A percentile compares a stretch with the other conserved stretches of the same genome.
These are phyloP conservation scores for Rotaria magnacalcarata DNA, from an alignment of 2,888 invertebrate species.

Conservation along the genomic window DNA sequence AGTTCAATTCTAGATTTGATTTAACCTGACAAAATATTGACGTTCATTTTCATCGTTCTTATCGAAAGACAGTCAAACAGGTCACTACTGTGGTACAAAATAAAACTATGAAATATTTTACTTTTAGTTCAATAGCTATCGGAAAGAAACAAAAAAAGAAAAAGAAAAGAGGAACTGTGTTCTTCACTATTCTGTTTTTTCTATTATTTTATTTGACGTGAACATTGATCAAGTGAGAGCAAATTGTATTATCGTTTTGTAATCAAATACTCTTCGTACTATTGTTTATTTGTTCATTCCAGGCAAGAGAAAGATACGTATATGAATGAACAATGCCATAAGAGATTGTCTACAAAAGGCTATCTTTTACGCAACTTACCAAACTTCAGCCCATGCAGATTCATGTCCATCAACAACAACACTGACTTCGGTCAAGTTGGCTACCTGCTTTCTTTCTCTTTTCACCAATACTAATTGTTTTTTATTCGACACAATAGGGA, in stretches of 20 bases:
- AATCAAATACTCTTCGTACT: background rate
- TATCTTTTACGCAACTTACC: conserved; percentile 3
- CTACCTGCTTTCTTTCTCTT: conserved; percentile 21
- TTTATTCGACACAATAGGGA: background rate
- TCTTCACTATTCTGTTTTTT: background rate
- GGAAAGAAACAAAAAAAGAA: background rate
- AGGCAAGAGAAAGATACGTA: background rate
- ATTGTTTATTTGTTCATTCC: background rate
- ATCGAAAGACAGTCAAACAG: background rate
- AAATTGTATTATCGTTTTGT: background rate
- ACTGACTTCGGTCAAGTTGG: conserved; percentile 21
- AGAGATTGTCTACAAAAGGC: background rate
- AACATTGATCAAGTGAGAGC: background rate
- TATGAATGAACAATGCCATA: background rate
- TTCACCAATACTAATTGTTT: conserved; percentile 15
- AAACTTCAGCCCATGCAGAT: background rate
- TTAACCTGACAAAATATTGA: conserved; percentile 1
- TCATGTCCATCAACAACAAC: background rate
- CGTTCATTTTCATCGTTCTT: background rate
- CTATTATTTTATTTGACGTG: background rate
- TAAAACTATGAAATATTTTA: background rate
- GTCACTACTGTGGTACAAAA: background rate
- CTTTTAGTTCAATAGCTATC: background rate
- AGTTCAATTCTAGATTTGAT: background rate
- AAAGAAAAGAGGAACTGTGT: background rate